Conservation (phyloP, 2,797 vertebrate genomes). For the Helarctos malayanus region DNA sequence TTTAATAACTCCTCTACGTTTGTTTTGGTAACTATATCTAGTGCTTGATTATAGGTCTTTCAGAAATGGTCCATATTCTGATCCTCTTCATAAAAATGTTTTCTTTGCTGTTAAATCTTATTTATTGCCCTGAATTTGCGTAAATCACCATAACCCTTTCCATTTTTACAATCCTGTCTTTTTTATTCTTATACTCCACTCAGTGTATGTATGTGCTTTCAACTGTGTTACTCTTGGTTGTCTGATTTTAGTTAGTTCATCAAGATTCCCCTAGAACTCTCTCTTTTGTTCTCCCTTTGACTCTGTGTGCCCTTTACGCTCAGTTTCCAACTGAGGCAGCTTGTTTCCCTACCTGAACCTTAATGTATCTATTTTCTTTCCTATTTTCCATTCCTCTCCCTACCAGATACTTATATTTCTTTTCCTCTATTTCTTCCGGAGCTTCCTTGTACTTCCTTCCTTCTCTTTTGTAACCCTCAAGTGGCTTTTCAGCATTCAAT, state of each 20-base stretch:
- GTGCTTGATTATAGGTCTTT: not conserved
- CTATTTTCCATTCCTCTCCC: slow-evolving; percentile 1
- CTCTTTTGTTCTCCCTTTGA: not conserved
- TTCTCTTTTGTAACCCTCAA: not conserved
- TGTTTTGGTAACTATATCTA: not conserved
- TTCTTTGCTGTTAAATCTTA: not conserved
- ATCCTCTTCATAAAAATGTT: not conserved
- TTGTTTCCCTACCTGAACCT: not conserved
- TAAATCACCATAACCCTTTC: not conserved
- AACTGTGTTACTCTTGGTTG: not conserved
- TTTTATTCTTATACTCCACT: not conserved
- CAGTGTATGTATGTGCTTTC: not conserved
- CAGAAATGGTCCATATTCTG: not conserved
- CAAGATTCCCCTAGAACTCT: not conserved
- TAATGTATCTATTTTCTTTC: not conserved
- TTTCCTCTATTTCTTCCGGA: not conserved
- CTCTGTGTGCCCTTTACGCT: not conserved
- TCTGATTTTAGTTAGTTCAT: not conserved
- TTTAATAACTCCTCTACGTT: slow-evolving; percentile 20
- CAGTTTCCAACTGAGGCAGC: not conserved
- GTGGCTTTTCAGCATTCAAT: not conserved
- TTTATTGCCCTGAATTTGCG: not conserved
- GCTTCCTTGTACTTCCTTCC: not conserved
- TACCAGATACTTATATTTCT: not conserved
- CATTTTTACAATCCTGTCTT: not conserved